Percentiles rank a stretch among this genome's conserved stretches.
phyloP scores from a whole-genome alignment of 1,140 invertebrate genomes.

The Stratiolaelaps scimitus region DNA sequence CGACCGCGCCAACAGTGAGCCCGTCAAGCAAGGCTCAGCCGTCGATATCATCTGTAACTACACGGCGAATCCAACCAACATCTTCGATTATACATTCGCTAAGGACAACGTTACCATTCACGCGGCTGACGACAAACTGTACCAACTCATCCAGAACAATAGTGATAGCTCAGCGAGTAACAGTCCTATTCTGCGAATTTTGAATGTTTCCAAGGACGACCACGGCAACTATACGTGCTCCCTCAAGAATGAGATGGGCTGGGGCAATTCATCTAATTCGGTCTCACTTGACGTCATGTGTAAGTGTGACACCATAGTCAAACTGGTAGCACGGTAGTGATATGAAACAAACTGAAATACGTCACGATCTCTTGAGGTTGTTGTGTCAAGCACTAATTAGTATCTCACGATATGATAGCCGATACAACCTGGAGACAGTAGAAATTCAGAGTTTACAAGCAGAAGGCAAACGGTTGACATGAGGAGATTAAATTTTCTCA shows the following conservation, averaged over 20 bases:
- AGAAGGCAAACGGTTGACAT: too few species aligned
- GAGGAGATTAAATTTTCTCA: too few species aligned
- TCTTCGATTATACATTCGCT: conserved; percentile 29
- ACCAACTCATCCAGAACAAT: conserved; percentile 30
- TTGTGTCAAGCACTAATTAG: too few species aligned
- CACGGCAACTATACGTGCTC: conserved; percentile 65
- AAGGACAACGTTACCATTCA: conserved; percentile 34
- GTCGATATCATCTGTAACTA: conserved; percentile 36
- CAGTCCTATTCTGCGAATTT: conserved; percentile 50
- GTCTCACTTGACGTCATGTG: conserved; percentile 36
- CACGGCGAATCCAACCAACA: conserved; percentile 36
- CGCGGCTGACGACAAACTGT: conserved; percentile 35
- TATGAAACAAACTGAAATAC: too few species aligned
- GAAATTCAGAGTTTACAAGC: too few species aligned
- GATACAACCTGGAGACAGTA: too few species aligned
- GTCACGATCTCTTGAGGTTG: too few species aligned
- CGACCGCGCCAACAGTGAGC: conserved; percentile 35
- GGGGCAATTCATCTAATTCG: conserved; percentile 43
- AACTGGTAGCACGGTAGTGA: too few species aligned
- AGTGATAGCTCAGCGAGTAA: conserved; percentile 32
- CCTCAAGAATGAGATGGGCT: conserved; percentile 59
- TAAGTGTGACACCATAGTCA: background rate
- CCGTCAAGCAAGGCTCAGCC: conserved; percentile 35
- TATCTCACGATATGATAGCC: too few species aligned
- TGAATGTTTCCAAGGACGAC: conserved; percentile 58